Evolutionary conservation across 2,113 vertebrate species (phyloP), one percentile per base, ranked within the genome.

Genomic region (Anser brachyrhynchus): DNA sequence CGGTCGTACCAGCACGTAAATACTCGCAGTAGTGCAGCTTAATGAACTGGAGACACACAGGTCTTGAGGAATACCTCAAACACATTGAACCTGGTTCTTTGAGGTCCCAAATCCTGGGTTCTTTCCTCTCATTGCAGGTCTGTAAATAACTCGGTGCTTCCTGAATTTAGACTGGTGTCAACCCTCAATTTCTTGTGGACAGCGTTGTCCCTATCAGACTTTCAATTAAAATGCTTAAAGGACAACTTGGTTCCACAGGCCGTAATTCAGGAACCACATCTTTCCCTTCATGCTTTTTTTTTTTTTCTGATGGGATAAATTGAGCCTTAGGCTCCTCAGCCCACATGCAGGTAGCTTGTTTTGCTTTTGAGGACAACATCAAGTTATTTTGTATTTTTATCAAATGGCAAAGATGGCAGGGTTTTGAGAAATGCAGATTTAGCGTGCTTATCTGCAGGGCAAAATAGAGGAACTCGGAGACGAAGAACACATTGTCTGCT

Each of bases 351-450:
- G 5, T 58, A 10, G 75, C 77, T 69, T 51, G 59, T 61, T 93
- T 29, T 89, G 77, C 58, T 89, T 84, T 29, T 94, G 70, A 84
- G 83, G 66, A 39, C 59, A 6, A 11, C n/a, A 26, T 81, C 62
- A 58, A 62, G 33, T 74, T 90, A 52, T 77, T 96, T 84, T 84
- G 2, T 94, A 3, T 85, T 95, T 85, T 88, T 86, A 74, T 90
- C 33, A 26, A 80, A 43, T 44, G 67, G 31, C 59, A 59, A 49
- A 90, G 75, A 39, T 51, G 82, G 66, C 46, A 74, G 69, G 67
- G 46, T 83, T 77, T 89, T 77, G 41, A 84, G 74, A 95, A 77
- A 51, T 31, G 44, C 54, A 46, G 41, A 59, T 71, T 44, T 76
- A n/a, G 83, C 72, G 46, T 41, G 22, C 26, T 1, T 51, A 3